Conservation (phyloP, 2,113 vertebrate species). For the Falco punctatus region DNA sequence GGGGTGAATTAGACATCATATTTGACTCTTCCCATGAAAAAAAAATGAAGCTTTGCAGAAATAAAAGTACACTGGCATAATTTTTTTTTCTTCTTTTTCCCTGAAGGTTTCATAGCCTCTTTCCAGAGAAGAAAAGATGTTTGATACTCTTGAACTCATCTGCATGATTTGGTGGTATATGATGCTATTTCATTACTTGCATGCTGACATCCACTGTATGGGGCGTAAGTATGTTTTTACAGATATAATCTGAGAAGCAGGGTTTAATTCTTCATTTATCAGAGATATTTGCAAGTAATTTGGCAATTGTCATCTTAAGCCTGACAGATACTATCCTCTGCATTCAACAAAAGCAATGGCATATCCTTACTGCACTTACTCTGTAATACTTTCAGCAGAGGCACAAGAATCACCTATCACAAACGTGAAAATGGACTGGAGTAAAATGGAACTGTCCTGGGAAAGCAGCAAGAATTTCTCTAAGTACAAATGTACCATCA, state of each 20-base stretch:
- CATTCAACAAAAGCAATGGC: background rate
- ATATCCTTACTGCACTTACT: background rate
- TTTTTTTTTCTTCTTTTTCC: background rate
- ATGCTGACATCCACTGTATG: background rate
- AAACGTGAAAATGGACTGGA: background rate
- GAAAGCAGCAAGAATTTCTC: constrained; percentile 21
- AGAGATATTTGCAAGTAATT: background rate
- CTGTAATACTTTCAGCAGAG: background rate
- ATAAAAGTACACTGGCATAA: rapidly evolving
- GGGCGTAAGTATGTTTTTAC: constrained; percentile 37
- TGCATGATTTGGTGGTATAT: background rate
- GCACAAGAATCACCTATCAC: background rate
- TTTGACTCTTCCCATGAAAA: background rate
- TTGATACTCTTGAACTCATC: background rate
- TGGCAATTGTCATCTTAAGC: background rate
- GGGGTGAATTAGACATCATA: background rate
- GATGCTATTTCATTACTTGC: background rate
- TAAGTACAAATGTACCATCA: background rate
- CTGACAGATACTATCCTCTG: background rate
- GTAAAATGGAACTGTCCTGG: constrained; percentile 42
- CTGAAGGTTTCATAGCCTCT: background rate
- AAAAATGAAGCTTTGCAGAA: background rate
- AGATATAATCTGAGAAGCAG: background rate
- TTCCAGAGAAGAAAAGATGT: constrained; percentile 31
- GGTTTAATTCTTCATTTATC: background rate